Evolutionary conservation across 2,888 invertebrate species (phyloP).

Genomic region (Drosophila austrosaltans): DNA sequence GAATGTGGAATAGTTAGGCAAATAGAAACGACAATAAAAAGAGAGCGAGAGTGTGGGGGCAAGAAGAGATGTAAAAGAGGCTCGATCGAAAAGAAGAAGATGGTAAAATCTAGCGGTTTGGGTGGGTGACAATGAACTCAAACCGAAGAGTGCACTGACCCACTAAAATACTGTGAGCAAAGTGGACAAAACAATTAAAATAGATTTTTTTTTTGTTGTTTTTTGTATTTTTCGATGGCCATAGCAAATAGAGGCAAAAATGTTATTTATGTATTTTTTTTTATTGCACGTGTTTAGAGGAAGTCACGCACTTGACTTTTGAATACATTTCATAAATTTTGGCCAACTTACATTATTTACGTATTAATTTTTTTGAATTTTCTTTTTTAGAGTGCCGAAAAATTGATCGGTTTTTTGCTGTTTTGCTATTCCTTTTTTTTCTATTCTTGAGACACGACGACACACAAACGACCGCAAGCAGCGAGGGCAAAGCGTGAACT

Average conservation of each 20-base stretch:
- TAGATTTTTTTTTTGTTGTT: background rate
- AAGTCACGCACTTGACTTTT: conserved; percentile 27
- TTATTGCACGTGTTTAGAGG: conserved; percentile 28
- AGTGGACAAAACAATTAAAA: background rate
- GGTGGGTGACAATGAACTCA: conserved; percentile 69
- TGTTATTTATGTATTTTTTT: background rate
- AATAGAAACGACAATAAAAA: conserved; percentile 21
- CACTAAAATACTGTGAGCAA: conserved; percentile 36
- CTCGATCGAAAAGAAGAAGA: conserved; percentile 18
- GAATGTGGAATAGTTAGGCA: conserved; percentile 46
- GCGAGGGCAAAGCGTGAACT: conserved; percentile 71
- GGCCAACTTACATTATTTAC: conserved; percentile 60
- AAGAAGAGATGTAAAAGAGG: conserved; percentile 16
- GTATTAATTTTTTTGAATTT: conserved; percentile 14
- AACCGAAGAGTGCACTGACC: conserved; percentile 66
- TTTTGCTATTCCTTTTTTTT: conserved; percentile 12
- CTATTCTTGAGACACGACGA: conserved; percentile 39
- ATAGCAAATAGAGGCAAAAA: background rate
- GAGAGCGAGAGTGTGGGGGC: conserved; percentile 33
- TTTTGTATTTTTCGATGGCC: background rate
- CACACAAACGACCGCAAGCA: conserved; percentile 67
- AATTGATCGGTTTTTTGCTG: conserved; percentile 10
- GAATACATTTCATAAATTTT: background rate
- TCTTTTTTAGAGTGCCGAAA: conserved; percentile 13
- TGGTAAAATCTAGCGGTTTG: conserved; percentile 18